Conservation (phyloP, 1,140 invertebrate genomes). For the Mya arenaria region DNA sequence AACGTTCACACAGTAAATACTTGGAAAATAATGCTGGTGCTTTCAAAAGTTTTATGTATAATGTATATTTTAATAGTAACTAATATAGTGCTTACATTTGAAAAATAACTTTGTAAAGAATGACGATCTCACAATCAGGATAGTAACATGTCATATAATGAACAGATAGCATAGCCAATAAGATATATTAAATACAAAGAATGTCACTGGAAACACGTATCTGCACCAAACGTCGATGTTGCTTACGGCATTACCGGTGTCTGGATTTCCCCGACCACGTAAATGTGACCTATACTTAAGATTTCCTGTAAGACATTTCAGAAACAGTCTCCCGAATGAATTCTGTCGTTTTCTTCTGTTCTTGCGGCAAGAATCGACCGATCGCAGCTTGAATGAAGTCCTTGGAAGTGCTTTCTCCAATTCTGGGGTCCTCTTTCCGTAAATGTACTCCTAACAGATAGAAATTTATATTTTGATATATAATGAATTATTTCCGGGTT, state of each 20-base stretch:
- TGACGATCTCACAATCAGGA: too few species aligned
- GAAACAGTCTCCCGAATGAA: conserved; percentile 64
- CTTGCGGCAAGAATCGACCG: neutral
- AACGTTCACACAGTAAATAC: too few species aligned
- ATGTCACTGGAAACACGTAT: conserved; percentile 82
- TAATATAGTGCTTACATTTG: too few species aligned
- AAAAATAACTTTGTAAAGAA: too few species aligned
- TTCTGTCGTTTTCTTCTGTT: neutral
- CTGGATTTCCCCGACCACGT: conserved; percentile 56
- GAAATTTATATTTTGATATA: too few species aligned
- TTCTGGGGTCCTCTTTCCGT: too few species aligned
- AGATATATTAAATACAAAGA: conserved; percentile 81
- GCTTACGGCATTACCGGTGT: conserved; percentile 76
- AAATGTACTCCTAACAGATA: too few species aligned
- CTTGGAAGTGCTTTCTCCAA: too few species aligned
- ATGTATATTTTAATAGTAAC: too few species aligned
- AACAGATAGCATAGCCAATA: conserved; percentile 83
- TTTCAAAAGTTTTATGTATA: too few species aligned
- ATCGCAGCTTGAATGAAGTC: conserved; percentile 5
- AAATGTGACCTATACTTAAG: conserved; percentile 72
- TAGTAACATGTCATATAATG: conserved; percentile 15
- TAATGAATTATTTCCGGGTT: too few species aligned
- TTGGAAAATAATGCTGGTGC: too few species aligned
- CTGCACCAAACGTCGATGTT: conserved; percentile 83
- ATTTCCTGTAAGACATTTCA: conserved; percentile 71